Conservation (phyloP, 2,888 invertebrate genomes). For the Lycophotia porphyrea region DNA sequence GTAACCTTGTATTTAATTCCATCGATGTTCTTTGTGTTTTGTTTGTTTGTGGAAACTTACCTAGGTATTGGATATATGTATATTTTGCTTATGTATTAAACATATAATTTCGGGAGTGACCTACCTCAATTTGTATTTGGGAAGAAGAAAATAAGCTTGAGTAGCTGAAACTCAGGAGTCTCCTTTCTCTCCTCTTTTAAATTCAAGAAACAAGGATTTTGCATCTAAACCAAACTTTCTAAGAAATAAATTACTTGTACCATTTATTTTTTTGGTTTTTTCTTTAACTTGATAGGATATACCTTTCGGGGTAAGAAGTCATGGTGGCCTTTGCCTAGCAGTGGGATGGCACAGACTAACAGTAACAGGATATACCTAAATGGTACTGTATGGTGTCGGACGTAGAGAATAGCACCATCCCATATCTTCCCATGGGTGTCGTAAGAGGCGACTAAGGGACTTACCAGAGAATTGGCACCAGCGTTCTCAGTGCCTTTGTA, state of each 20-base stretch:
- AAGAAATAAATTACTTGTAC: background rate
- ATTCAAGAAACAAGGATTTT: background rate
- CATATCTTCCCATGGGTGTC: no score
- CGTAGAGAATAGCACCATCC: no score
- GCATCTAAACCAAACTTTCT: background rate
- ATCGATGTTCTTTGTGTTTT: conserved; percentile 32
- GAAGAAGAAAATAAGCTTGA: background rate
- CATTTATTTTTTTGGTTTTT: background rate
- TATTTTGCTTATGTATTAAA: conserved; percentile 23
- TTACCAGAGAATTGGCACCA: no score
- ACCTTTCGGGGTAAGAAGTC: background rate
- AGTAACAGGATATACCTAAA: background rate
- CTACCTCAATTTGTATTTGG: conserved; percentile 28
- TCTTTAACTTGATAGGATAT: background rate
- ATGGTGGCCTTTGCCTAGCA: background rate
- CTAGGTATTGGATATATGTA: conserved; percentile 9
- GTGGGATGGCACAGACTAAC: background rate
- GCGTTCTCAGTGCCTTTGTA: no score
- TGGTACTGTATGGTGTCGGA: no score
- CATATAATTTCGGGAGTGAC: conserved; percentile 32
- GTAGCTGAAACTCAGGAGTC: background rate
- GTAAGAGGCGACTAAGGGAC: no score
- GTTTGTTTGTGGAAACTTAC: conserved; percentile 40
- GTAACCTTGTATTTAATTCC: conserved; percentile 41
- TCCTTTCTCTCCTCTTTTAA: background rate